phyloP scores from a whole-genome alignment of 2,888 invertebrate species.

The Mystacides longicornis region DNA sequence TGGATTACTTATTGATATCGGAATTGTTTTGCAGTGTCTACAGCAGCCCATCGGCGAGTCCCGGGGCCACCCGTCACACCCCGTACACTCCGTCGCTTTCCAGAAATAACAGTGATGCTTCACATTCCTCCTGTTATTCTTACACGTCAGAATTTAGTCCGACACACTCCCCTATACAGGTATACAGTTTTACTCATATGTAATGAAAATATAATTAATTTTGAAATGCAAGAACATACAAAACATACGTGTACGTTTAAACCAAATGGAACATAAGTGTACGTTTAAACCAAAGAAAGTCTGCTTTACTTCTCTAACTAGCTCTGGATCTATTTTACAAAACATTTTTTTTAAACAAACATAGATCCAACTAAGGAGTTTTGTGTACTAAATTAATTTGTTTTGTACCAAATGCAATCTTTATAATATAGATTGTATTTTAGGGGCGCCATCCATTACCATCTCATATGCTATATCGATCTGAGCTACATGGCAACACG shows the following conservation, averaged over 20 bases:
- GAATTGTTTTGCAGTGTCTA: slow-evolving; percentile 58
- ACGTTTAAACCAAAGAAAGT: too few species aligned
- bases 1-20: background rate
- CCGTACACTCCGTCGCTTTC: slow-evolving; percentile 77
- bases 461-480: slow-evolving; percentile 20
- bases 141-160: slow-evolving; percentile 79
- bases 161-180: slow-evolving; percentile 83
- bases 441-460: slow-evolving; percentile 39
- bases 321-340: too few species aligned
- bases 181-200: slow-evolving; percentile 23
- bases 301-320: too few species aligned
- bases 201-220: too few species aligned
- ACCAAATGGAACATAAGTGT: too few species aligned
- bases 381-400: too few species aligned
- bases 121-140: slow-evolving; percentile 82
- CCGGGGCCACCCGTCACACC: slow-evolving; percentile 75
- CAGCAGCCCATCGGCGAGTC: slow-evolving; percentile 81
- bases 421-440: too few species aligned
- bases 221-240: too few species aligned
- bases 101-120: slow-evolving; percentile 85
- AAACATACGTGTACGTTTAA: too few species aligned
- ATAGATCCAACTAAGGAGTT: too few species aligned
- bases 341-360: too few species aligned
- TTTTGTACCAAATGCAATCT: too few species aligned
- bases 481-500: slow-evolving; percentile 26